phyloP scores from a whole-genome alignment of 2,797 vertebrate species.

The Cebuella pygmaea region DNA sequence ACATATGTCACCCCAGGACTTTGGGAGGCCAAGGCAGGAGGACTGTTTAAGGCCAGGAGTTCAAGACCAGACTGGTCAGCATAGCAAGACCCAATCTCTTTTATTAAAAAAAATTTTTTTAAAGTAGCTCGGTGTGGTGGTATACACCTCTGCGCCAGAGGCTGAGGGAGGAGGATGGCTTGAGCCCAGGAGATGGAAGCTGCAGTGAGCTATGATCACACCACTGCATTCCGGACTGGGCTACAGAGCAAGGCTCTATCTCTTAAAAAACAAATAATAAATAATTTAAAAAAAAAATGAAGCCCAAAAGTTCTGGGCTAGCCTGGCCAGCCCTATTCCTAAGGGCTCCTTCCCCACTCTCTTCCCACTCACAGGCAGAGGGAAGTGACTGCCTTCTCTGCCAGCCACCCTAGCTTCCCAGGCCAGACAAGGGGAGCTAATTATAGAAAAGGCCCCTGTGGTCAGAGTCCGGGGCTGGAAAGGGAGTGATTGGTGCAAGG shows the following conservation, averaged over 20 bases:
- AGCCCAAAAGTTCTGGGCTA: neutral
- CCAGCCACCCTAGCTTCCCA: neutral
- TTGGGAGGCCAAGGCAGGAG: neutral
- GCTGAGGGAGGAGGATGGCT: neutral
- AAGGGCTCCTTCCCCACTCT: neutral
- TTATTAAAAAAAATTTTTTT: too few species aligned
- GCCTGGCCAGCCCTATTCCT: neutral
- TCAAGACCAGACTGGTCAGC: neutral
- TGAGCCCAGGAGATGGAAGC: neutral
- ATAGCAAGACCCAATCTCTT: neutral
- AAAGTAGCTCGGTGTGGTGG: neutral
- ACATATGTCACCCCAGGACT: neutral
- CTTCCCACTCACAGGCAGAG: neutral
- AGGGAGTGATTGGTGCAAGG: neutral
- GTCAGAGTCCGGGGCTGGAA: fast-evolving
- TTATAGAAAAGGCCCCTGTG: neutral
- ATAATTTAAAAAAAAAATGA: neutral
- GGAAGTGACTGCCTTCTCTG: too few species aligned
- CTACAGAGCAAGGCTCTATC: neutral
- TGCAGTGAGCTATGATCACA: neutral
- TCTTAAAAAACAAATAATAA: neutral
- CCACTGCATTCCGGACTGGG: neutral
- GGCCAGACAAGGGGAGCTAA: neutral
- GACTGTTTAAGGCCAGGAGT: neutral
- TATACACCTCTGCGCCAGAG: neutral